These are phyloP conservation scores for Turritopsis rubra DNA, from an alignment of 30 jellyfish, hydroid and myxozoan genomes.

Conservation along the genomic window DNA sequence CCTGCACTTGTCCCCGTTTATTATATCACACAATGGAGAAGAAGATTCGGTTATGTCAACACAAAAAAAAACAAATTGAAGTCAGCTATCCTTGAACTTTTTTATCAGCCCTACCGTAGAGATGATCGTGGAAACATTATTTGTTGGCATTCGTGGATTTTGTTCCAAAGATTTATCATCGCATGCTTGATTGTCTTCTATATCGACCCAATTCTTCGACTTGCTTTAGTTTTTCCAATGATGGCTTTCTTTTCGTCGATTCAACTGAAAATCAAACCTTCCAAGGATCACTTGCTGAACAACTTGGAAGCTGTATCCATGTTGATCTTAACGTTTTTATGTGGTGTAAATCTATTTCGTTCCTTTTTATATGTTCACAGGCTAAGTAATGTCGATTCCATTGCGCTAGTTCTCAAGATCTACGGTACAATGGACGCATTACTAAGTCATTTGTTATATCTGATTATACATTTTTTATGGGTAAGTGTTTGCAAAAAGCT, in stretches of 20 bases:
- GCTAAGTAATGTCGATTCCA: neutral
- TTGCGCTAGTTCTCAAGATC: neutral
- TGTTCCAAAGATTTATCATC: constrained; percentile 10
- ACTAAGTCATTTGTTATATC: neutral
- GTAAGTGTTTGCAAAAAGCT: neutral
- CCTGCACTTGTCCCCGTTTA: constrained; percentile 2
- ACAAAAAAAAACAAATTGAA: neutral
- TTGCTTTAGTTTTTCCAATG: constrained; percentile 3
- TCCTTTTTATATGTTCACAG: neutral
- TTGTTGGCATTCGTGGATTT: constrained; percentile 31
- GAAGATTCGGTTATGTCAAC: neutral
- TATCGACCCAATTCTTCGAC: neutral
- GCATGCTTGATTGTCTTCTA: neutral
- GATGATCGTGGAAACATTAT: constrained; percentile 19
- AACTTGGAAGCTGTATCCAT: constrained; percentile 21
- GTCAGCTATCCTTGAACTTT: neutral
- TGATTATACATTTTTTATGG: neutral
- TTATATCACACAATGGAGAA: neutral
- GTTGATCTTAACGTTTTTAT: neutral
- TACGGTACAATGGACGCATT: neutral
- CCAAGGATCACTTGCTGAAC: constrained; percentile 10
- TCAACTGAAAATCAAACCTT: constrained; percentile 27
- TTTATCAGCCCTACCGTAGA: constrained; percentile 10
- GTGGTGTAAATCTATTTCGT: neutral
- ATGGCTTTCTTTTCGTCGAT: neutral